Evolutionary conservation across 1,140 invertebrate genomes (phyloP), one percentile per base, ranked within the genome.

Genomic region (Bradysia coprophila): DNA sequence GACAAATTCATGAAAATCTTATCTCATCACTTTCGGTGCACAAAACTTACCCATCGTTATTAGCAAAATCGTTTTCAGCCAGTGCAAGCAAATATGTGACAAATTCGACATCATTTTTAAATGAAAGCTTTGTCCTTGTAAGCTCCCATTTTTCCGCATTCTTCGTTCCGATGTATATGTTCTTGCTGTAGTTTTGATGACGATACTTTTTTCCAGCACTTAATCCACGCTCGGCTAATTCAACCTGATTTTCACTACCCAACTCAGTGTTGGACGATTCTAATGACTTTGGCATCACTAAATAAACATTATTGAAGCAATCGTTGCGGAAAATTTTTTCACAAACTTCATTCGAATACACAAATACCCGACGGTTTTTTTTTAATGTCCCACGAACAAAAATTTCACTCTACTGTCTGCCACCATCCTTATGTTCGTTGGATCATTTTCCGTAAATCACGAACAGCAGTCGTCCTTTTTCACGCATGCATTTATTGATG

Each of bases 121-220:
- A 63, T 36, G 57, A 50, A 18, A 60, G 48, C 4, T 54, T 48
- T 24, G 50, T 57, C 43, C 59, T 55, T 45, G 62, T 54, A 40
- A 57, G 53, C 41, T 61, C 59, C 64, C 64, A 66, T 42, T 56
- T 61, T 40, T 62, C 61, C 39, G 64, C 60, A 47, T 66, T 66
- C 44, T 58, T 57, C 24, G 60, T 54, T 38, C 64, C 64, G 16
- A 66, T 63, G 31, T 60, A 60, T 32, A 60, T 60, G 47, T 60
- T 60, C 41, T 60, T 60, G 21, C 57, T 60, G 39, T 54, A 60
- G 42, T 60, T 60, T 39, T 60, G 57, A 21, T 60, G 57, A 3
- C 57, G 54, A 46, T 58, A 60, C 34, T 58, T 58, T 20, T 56
- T 48, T 6, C 33, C 33, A 15, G 15, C 5, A 36, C n/a, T 36